Conservation (phyloP, 2,888 invertebrate genomes). For the Drosophila peninsularis region DNA sequence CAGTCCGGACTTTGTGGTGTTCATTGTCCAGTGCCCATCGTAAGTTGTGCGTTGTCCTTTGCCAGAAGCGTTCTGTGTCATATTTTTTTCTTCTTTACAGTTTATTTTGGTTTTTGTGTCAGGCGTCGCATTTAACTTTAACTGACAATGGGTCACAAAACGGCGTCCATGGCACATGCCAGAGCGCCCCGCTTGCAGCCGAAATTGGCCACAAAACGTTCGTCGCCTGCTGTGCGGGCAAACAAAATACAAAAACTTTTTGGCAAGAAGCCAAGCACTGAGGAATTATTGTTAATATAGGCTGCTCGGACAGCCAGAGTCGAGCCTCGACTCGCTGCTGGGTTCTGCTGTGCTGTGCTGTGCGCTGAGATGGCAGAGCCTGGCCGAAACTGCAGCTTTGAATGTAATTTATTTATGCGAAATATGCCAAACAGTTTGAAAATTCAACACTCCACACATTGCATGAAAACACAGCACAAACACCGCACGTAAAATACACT, state of each 20-base stretch:
- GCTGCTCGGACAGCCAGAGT: conserved; percentile 51
- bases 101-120: conserved; percentile 51
- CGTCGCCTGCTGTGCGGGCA: conserved; percentile 68
- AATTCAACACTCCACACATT: conserved; percentile 45
- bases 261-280: conserved; percentile 71
- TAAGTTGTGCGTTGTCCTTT: conserved; percentile 43
- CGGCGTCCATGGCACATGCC: conserved; percentile 36
- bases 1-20: conserved; percentile 20
- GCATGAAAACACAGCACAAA: neutral
- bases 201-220: conserved; percentile 77
- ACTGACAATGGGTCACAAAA: conserved; percentile 68
- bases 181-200: conserved; percentile 37
- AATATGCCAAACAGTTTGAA: conserved; percentile 64
- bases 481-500: conserved; percentile 27
- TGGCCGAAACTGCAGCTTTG: conserved; percentile 37
- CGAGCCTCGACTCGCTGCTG: conserved; percentile 5
- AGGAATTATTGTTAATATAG: conserved; percentile 77
- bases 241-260: conserved; percentile 50
- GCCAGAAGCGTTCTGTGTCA: conserved; percentile 1
- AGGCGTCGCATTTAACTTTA: conserved; percentile 66
- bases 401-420: conserved; percentile 70
- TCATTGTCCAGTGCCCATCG: conserved; percentile 48
- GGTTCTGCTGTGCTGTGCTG: neutral
- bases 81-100: conserved; percentile 3
- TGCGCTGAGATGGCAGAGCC: conserved; percentile 1